phyloP scores from a whole-genome alignment of 2,888 invertebrate species.

The Onchidella celtica region DNA sequence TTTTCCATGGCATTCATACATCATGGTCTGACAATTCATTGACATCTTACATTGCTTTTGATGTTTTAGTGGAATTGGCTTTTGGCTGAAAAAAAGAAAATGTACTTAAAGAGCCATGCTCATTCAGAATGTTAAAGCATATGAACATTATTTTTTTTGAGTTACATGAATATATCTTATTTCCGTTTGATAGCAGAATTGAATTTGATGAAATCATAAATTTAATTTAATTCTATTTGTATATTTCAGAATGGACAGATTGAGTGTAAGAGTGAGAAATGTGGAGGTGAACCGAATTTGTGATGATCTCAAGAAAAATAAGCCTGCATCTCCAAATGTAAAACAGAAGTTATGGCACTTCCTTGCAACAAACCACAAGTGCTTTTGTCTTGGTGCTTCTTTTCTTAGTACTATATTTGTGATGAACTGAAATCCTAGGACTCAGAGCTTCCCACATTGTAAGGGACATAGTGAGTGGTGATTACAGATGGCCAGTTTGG shows the following conservation, averaged over 20 bases:
- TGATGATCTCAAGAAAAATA: conserved; percentile 22
- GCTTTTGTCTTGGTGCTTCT: background rate
- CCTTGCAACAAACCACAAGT: background rate
- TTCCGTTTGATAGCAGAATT: background rate
- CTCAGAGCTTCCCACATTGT: no score
- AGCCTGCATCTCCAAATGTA: background rate
- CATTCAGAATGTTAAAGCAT: no score
- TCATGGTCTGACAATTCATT: no score
- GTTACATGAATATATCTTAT: background rate
- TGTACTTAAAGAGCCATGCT: no score
- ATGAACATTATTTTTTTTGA: background rate
- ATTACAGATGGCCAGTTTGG: no score
- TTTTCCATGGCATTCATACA: no score
- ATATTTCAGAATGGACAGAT: conserved; percentile 68
- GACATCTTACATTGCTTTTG: no score
- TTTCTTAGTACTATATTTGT: background rate
- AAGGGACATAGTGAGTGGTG: no score
- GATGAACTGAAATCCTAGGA: background rate
- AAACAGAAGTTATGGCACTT: background rate
- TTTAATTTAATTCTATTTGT: no score
- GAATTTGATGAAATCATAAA: no score
- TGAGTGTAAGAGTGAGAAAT: conserved; percentile 57
- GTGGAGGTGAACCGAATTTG: background rate
- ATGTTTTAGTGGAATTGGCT: no score
- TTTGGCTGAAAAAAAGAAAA: no score